Evolutionary conservation across 2,113 vertebrate species (phyloP), one percentile per base, ranked within the genome.

Genomic region (Patagioenas fasciata): DNA sequence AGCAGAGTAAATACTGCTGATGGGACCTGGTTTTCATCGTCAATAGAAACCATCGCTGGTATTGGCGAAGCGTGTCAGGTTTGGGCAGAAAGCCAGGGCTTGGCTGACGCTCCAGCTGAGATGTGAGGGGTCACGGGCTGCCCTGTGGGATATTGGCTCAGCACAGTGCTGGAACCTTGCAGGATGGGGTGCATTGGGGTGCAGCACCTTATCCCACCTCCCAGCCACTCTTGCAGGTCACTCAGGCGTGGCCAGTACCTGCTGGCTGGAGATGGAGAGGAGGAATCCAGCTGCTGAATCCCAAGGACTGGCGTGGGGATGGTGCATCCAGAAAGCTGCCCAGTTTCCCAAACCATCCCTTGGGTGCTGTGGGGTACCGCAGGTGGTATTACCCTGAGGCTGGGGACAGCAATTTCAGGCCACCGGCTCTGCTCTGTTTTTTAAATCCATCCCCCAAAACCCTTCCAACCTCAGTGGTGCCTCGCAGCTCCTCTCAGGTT

Each of bases 131-230:
- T 47, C 44, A 47, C 7, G 42, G 42, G 48, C 48, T 50, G 48
- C 38, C 60, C 21, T 0, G 0, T 19, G 6, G 66, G 50, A 16
- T 23, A 5, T 29, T 5, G 1, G 21, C 50, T 65, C 19, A 2
- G n/a, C 5, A 0, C 16, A 15, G 10, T 1, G 2, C 66, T 26
- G 40, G 67, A 29, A 86, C 62, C 64, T 32, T 32, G 54, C 40
- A 40, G 60, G 60, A 7, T 5, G 21, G 54, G 50, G 28, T 51
- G 36, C 54, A 6, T 60, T 1, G 1, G n/a, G 29, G 3, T 77
- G 71, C 34, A 51, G 48, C 5, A 1, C 69, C n/a, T 77, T 29
- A 61, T 4, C 67, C 28, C 48, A 34, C 15, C 50, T 38, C 65
- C 4, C 1, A 10, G 34, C 26, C 64, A 72, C 40, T 53, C 19